A percentile compares a stretch with the other conserved stretches of the same genome.
These are phyloP conservation scores for Corvus cornix DNA, from an alignment of 2,113 vertebrate species.

Conservation along the genomic window DNA sequence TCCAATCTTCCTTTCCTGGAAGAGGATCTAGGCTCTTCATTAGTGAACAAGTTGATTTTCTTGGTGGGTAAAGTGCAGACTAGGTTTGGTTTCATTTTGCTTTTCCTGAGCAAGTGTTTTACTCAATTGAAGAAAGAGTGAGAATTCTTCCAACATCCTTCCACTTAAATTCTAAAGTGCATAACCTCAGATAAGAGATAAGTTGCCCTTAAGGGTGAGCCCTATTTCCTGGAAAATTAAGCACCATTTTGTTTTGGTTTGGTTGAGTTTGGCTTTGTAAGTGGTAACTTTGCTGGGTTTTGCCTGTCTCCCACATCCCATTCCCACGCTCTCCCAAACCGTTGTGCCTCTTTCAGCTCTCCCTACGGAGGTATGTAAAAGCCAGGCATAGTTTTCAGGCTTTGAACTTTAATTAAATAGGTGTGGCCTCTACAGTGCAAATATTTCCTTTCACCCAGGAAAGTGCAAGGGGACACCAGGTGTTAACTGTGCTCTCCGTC, in stretches of 20 bases:
- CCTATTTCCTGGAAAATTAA: background rate
- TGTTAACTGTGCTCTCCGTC: background rate
- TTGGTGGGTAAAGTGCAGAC: background rate
- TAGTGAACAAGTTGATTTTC: background rate
- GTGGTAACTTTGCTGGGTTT: background rate
- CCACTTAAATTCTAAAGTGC: background rate
- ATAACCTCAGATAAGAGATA: background rate
- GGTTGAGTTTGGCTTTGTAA: background rate
- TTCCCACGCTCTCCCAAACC: rapidly evolving
- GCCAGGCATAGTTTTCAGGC: background rate
- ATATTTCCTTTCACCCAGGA: background rate
- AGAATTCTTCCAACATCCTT: background rate
- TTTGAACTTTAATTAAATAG: slow-evolving; percentile 40
- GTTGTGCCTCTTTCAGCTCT: rapidly evolving
- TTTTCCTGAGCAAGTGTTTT: background rate
- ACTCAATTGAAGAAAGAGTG: background rate
- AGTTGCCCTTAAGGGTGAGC: background rate
- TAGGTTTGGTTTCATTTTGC: background rate
- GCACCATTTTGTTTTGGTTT: background rate
- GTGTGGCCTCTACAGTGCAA: background rate
- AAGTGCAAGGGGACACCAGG: background rate
- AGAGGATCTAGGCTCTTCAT: background rate
- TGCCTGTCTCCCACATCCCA: background rate
- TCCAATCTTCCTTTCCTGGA: background rate
- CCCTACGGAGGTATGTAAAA: background rate